A percentile compares a stretch with the other conserved stretches of the same genome.
Conservation (phyloP, 1,140 invertebrate species). For the Bilobella aurantiaca region DNA sequence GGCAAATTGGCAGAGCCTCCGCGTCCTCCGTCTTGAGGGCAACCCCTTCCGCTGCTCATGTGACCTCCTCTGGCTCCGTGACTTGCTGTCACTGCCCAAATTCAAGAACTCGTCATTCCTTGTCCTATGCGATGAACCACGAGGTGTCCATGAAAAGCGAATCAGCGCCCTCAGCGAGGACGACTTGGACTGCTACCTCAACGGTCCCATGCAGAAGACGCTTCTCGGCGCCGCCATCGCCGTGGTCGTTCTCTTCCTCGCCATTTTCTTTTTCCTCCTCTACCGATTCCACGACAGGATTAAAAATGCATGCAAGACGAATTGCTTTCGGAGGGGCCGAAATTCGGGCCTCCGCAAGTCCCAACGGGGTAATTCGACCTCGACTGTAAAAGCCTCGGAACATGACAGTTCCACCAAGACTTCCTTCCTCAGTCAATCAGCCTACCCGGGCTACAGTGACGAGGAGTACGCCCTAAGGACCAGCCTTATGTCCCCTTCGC, state of each 20-base stretch:
- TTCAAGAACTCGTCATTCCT: conserved; percentile 36
- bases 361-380: conserved; percentile 10
- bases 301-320: conserved; percentile 57
- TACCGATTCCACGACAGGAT: conserved; percentile 66
- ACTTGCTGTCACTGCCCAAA: conserved; percentile 46
- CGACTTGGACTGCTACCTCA: conserved; percentile 65
- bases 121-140: conserved; percentile 61
- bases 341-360: conserved; percentile 23
- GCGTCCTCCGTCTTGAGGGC: conserved; percentile 62
- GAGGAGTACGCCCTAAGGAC: conserved; percentile 31
- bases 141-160: conserved; percentile 55
- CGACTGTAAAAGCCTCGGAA: conserved; percentile 9
- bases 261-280: conserved; percentile 55
- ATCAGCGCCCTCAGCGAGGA: conserved; percentile 58
- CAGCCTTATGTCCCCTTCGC: conserved; percentile 7
- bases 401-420: conserved; percentile 26
- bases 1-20: conserved; percentile 65
- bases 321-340: conserved; percentile 16
- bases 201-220: conserved; percentile 62
- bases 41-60: conserved; percentile 75
- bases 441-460: conserved; percentile 16
- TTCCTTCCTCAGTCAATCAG: conserved; percentile 29
- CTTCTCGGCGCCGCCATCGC: conserved; percentile 60
- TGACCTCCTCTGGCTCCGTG: conserved; percentile 63
- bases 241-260: conserved; percentile 54